Conservation (phyloP, 2,113 vertebrate genomes). For the Percina caprodes region DNA sequence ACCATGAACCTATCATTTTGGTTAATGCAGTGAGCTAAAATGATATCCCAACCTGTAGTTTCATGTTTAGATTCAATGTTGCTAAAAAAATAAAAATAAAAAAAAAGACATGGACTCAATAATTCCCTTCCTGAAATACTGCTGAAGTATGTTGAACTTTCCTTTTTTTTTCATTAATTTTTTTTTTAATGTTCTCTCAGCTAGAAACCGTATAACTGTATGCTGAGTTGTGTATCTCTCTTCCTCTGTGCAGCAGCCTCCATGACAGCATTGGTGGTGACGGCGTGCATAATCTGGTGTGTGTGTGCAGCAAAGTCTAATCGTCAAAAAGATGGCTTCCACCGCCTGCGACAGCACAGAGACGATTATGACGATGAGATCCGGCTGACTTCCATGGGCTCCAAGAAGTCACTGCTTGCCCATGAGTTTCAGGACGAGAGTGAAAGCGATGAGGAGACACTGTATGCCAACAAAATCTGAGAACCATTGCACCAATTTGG, state of each 20-base stretch:
- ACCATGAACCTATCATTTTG: neutral
- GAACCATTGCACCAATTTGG: neutral
- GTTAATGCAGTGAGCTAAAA: neutral
- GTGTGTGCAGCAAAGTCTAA: conserved; percentile 97
- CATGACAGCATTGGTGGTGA: conserved; percentile 94
- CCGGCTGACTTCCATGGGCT: conserved; percentile 93
- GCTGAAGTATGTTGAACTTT: neutral
- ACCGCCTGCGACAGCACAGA: conserved; percentile 93
- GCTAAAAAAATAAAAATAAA: too few species aligned
- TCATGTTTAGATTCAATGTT: neutral
- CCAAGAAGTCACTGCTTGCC: conserved; percentile 96
- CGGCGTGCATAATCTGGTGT: conserved; percentile 97
- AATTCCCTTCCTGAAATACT: neutral
- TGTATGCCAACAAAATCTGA: conserved; percentile 97
- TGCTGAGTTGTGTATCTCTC: neutral
- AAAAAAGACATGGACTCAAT: too few species aligned
- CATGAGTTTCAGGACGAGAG: conserved; percentile 99
- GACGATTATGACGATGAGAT: conserved; percentile 97
- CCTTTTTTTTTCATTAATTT: neutral
- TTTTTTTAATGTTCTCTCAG: neutral
- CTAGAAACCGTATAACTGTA: neutral
- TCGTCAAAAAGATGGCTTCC: conserved; percentile 97
- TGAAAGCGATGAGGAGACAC: conserved; percentile 96
- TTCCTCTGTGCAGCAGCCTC: conserved; percentile 86
- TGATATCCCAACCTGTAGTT: neutral